phyloP scores from a whole-genome alignment of 2,797 vertebrate genomes.

The Alcedo atthis region DNA sequence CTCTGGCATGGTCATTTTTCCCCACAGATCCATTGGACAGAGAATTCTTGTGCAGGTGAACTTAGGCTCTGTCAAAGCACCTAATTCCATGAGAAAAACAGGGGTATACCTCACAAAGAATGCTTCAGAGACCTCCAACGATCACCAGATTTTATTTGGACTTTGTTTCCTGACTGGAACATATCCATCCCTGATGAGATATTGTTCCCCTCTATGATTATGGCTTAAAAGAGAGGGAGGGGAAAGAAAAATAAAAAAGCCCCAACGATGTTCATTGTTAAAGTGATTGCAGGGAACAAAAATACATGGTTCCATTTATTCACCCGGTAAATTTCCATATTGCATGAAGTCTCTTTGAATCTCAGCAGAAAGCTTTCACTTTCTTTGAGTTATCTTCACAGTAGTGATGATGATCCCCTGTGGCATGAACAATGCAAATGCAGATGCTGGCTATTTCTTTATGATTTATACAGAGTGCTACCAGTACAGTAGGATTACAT shows the following conservation, averaged over 20 bases:
- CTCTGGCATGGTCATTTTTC: neutral
- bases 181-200: constrained; percentile 14
- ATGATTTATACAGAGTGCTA: constrained; percentile 42
- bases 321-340: constrained; percentile 48
- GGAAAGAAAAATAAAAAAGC: constrained; percentile 19
- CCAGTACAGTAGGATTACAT: constrained; percentile 40
- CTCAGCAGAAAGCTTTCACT: constrained; percentile 37
- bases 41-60: neutral
- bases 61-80: neutral
- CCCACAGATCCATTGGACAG: too few species aligned
- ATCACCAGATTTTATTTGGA: neutral
- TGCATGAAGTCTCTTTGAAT: constrained; percentile 41
- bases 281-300: constrained; percentile 4
- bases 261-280: constrained; percentile 1
- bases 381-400: constrained; percentile 45
- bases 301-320: constrained; percentile 24
- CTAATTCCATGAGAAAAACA: neutral
- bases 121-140: neutral
- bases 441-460: constrained; percentile 58
- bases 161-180: neutral
- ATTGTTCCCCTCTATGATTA: constrained; percentile 22
- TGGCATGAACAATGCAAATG: constrained; percentile 64
- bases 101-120: neutral
- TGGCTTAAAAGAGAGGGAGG: constrained; percentile 1
- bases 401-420: constrained; percentile 50